Base-by-base conservation (phyloP, 1,140 invertebrate genomes). In the Pygmarrhopalites habei region DNA sequence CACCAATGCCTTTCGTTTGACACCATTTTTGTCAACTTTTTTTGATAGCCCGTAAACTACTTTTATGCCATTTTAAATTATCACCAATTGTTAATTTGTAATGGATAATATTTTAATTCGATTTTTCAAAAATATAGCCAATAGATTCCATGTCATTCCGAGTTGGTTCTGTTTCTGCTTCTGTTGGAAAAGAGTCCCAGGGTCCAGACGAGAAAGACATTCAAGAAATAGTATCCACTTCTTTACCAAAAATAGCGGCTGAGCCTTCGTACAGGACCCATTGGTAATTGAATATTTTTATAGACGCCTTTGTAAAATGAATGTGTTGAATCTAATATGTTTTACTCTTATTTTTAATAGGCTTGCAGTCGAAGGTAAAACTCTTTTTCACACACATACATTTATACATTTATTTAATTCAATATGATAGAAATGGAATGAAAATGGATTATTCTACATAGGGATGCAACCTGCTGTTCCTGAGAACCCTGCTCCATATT, bases 331-430 rank as follows among this genome's bases (percentile, higher is more conserved):
- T n/a, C n/a, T n/a, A n/a, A n/a, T n/a, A n/a, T n/a, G n/a, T n/a
- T n/a, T n/a, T n/a, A n/a, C n/a, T n/a, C n/a, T n/a, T n/a, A n/a
- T n/a, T n/a, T n/a, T n/a, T n/a, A n/a, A n/a, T n/a, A n/a, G n/a
- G 95, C 79, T 99, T 52, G 87, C 86, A 73, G 96, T 98, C 69
- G 94, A 98, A 77, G 95, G 95, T 21, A n/a, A n/a, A n/a, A n/a
- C n/a, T n/a, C n/a, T n/a, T n/a, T n/a, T n/a, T n/a, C n/a, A n/a
- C n/a, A n/a, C n/a, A n/a, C n/a, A n/a, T n/a, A n/a, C n/a, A n/a
- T n/a, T n/a, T n/a, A n/a, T n/a, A n/a, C n/a, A n/a, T n/a, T n/a
- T n/a, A n/a, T n/a, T n/a, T n/a, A n/a, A n/a, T n/a, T n/a, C n/a
- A n/a, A n/a, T n/a, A n/a, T n/a, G n/a, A n/a, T n/a, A n/a, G n/a